phyloP scores from a whole-genome alignment of 2,113 vertebrate species.

The Eptesicus fuscus region DNA sequence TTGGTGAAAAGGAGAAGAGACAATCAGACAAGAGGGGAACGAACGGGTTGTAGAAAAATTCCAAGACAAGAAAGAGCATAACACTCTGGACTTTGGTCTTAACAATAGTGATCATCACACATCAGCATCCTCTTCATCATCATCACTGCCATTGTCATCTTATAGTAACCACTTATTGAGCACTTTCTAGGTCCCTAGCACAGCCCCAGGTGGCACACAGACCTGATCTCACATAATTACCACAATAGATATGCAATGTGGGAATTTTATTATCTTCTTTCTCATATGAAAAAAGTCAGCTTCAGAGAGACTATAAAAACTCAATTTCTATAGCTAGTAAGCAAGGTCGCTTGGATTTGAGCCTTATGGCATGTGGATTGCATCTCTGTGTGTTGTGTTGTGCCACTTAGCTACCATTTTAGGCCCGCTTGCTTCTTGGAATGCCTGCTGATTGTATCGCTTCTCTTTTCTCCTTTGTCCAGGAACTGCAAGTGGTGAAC shows the following conservation, averaged over 20 bases:
- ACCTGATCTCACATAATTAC: not conserved
- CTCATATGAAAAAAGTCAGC: not conserved
- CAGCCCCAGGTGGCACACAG: not conserved
- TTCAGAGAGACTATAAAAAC: not conserved
- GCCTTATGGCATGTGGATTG: not conserved
- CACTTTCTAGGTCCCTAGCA: not conserved
- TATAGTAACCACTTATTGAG: not conserved
- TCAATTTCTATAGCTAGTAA: not conserved
- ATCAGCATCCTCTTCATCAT: not conserved
- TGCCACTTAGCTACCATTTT: not conserved
- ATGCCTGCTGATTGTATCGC: slow-evolving; percentile 21
- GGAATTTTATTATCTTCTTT: not conserved
- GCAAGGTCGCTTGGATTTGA: not conserved
- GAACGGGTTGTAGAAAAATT: not conserved
- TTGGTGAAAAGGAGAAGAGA: not conserved
- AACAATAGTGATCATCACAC: not conserved
- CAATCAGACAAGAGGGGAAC: not conserved
- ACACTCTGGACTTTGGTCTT: not conserved
- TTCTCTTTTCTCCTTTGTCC: slow-evolving; percentile 62
- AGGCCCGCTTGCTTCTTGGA: slow-evolving; percentile 17
- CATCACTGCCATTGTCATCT: not conserved
- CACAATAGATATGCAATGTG: not conserved
- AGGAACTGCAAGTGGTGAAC: slow-evolving; percentile 27
- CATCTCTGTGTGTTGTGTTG: not conserved
- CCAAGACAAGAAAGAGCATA: not conserved